Evolutionary conservation across 2,113 vertebrate species (phyloP).

Genomic region (Notechis scutatus): DNA sequence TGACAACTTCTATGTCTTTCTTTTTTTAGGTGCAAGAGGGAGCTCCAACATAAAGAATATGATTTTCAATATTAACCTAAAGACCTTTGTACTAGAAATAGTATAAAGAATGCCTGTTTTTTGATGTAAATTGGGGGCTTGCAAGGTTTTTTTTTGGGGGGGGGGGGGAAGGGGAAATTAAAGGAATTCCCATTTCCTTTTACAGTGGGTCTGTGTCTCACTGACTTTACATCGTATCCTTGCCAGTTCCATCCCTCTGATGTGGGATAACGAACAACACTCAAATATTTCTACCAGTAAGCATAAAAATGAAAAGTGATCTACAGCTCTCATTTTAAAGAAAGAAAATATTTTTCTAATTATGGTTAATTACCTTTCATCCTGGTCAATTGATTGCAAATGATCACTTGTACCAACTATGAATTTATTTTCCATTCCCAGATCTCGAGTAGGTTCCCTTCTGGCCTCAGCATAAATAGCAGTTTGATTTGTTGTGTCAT

Average conservation of each 20-base stretch:
- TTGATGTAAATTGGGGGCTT: neutral
- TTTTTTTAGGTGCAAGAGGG: neutral
- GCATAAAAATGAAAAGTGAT: neutral
- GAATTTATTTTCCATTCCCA: conserved; percentile 7
- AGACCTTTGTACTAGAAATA: neutral
- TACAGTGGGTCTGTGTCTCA: neutral
- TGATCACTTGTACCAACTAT: conserved; percentile 1
- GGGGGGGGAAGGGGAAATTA: neutral
- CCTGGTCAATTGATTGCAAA: neutral
- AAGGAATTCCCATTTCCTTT: neutral
- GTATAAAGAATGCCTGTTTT: neutral
- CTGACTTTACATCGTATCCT: neutral
- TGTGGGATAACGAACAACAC: neutral
- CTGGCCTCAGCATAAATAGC: conserved; percentile 9
- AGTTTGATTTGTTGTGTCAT: neutral
- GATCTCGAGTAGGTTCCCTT: conserved; percentile 21
- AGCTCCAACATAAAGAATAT: neutral
- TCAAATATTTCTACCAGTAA: neutral
- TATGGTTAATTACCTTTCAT: conserved; percentile 9
- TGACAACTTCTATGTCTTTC: neutral
- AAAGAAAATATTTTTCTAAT: neutral
- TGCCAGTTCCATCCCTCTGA: neutral
- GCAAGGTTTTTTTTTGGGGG: neutral
- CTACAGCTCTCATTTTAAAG: neutral
- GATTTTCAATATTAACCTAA: neutral